Base-by-base conservation (phyloP, 2,797 vertebrate species). In the Antennarius maculatus region DNA sequence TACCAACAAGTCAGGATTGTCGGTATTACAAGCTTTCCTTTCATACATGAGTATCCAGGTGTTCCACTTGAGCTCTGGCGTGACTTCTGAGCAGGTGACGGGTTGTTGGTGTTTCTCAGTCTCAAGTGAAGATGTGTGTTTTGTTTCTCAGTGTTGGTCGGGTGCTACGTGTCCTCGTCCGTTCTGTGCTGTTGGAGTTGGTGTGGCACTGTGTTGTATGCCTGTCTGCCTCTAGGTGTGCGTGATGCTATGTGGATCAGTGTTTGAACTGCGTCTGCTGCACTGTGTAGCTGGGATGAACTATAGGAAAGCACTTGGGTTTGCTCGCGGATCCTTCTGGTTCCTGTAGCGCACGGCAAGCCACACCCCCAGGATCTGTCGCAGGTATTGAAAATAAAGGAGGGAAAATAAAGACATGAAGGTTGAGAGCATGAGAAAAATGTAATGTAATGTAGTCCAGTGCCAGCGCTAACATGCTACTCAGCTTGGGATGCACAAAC, bases 291-390 rank as follows among this genome's bases (percentile, higher is more conserved):
- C 61, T 9, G 67, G 59, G 47, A 23, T 37, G 10, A 61, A 88
- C 94, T 96, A 98, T 92, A 98, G 92, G 91, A 98, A 98, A 80
- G 96, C 96, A 83, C 96, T 97, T 28, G 96, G 96, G 74, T 98
- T 98, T 9, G 96, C 96, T 64, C 95, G 92, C 11, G 96, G 96
- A 74, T 97, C 96, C 80, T 97, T 97, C 83, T 97, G 96, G 92
- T 97, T 98, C 74, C 96, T 92, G 92, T 95, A 98, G 79, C 96
- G 95, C 88, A 96, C 94, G 2, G 96, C 96, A 23, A 97, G 94
- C 96, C 95, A 97, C 62, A 98, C 95, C 9, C 96, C 96, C 45
- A 97, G 93, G 81, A 97, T 95, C 96, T 97, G 90, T 57, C 34
- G 1, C 29, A 51, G 15, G 47, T 18, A 61, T 3, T 2, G 0